Base-by-base conservation (phyloP, 2,113 vertebrate genomes). In the Centropus unirufus region DNA sequence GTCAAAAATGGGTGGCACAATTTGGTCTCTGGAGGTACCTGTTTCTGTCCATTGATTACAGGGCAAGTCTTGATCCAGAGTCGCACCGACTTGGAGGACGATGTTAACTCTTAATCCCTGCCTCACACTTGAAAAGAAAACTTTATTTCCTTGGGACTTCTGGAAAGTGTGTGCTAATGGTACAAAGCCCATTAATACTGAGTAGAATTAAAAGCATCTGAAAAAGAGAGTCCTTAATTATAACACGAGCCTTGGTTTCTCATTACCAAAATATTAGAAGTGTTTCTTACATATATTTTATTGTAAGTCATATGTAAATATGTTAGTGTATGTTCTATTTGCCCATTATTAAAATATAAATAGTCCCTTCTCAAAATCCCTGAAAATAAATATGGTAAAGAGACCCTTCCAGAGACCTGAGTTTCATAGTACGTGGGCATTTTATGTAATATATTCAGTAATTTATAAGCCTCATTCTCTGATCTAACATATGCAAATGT, bases 121-220 rank as follows among this genome's bases (percentile, higher is more conserved):
- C 15, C 20, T 67, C 5, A 14, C 36, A 82, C 87, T 61, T 83
- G 36, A 76, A 89, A 82, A 36, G 0, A 2, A 73, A 57, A 66
- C 22, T 70, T 57, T 44, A 76, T 20, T 89, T 90, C 32, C 55
- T 76, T 55, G 57, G 49, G 14, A 20, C 21, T 67, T 63, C 62
- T 63, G 58, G 27, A 67, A 93, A 84, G 8, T 27, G 5, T 12
- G 21, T 32, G 6, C 32, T 39, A 34, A 44, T 30, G 12, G 62
- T 75, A 66, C 0, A 1, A 64, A 93, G 44, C 0, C 0, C 11
- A 12, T 47, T 23, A 5, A 49, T 55, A 29, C 22, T 54, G n/a
- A 7, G 23, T 17, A 63, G 59, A 78, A 85, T 26, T 16, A 54
- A 17, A 94, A 77, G 36, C 18, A 84, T 26, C 8, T 67, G 26